These are phyloP conservation scores for Gymnodraco acuticeps DNA, from an alignment of 2,797 vertebrate species.

Conservation along the genomic window DNA sequence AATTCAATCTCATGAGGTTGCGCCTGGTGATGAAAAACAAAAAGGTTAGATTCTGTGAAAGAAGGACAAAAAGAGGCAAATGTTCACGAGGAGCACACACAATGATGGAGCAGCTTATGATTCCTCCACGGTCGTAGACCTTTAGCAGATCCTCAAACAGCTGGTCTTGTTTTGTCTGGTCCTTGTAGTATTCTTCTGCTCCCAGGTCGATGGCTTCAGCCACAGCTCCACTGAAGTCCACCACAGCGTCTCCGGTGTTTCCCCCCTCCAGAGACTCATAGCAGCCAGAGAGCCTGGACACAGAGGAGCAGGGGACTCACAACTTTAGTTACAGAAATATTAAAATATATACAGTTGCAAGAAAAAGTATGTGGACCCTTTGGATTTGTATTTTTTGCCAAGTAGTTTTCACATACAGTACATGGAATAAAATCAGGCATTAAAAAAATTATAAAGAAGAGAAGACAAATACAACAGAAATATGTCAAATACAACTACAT, in stretches of 20 bases:
- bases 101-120: constrained; percentile 93
- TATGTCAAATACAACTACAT: no score
- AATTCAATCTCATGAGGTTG: constrained; percentile 79
- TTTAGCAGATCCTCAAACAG: constrained; percentile 91
- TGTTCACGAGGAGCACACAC: constrained; percentile 72
- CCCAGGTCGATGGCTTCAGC: constrained; percentile 88
- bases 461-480: no score
- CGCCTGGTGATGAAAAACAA: constrained; percentile 72
- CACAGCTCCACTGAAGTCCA: constrained; percentile 95
- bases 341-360: neutral
- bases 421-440: no score
- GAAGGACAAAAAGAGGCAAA: neutral
- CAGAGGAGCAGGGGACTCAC: neutral
- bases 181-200: constrained; percentile 59
- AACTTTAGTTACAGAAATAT: constrained; percentile 2
- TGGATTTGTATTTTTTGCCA: no score
- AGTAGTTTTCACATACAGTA: no score
- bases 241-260: constrained; percentile 93
- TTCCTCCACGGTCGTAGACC: constrained; percentile 87
- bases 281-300: constrained; percentile 89
- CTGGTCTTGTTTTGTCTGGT: constrained; percentile 81
- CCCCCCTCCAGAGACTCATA: constrained; percentile 94
- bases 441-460: no score
- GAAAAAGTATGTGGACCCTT: no score
- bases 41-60: neutral